Evolutionary conservation across 2,113 vertebrate genomes (phyloP), one percentile per base, ranked within the genome.

Genomic region (Origma solitaria): DNA sequence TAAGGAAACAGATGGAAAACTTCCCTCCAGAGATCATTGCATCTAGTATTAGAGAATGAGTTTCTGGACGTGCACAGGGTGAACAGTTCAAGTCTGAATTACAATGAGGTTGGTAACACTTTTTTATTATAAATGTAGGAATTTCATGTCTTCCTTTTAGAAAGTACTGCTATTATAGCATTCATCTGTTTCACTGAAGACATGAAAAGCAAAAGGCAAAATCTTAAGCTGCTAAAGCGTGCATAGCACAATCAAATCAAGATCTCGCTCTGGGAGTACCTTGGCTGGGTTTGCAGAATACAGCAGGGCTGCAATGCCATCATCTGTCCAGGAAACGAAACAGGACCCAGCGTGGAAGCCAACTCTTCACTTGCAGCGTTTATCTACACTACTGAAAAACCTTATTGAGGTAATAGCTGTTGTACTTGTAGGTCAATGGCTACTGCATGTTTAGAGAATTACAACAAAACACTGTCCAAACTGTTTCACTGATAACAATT

Each of bases 1-100:
- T 94, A 97, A 96, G 94, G 96, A 98, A 96, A 97, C 98, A 98
- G 97, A 98, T 98, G 97, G 98, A 97, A 98, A 97, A 97, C 95
- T 96, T 96, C 96, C 97, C 97, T 98, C 98, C 95, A 60, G 94
- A 98, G 97, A 97, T 97, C 58, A 56, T 93, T 90, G 93, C 96
- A 97, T 98, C 97, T 96, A 96, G 96, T 97, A 97, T 97, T 96
- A 97, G 97, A 97, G 97, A 96, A 98, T 97, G 95, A 96, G 90
- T 96, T 97, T 95, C 96, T 97, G 97, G 97, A 97, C 92, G 66
- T 96, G 96, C 89, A 96, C 88, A 96, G 97, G 97, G 97, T 97
- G 92, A 96, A 96, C 83, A 97, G 97, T 97, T 98, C 97, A 97
- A 96, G 95, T 70, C 94, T 97, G 97, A 98, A 98, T 98, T 97